Base-by-base conservation (phyloP, 1,140 invertebrate genomes). In the Carposina sasakii region DNA sequence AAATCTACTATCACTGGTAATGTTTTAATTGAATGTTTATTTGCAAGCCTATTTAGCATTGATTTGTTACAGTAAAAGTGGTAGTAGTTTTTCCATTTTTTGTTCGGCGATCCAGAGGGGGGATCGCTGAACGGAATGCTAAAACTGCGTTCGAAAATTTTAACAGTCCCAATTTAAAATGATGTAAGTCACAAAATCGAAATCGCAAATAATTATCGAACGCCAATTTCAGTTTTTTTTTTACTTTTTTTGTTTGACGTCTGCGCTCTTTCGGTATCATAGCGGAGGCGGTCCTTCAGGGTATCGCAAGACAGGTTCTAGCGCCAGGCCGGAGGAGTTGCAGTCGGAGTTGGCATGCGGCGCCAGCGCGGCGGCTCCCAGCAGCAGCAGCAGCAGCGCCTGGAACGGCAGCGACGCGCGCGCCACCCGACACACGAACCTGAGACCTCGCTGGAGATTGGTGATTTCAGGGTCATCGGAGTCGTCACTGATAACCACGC, bases 351-450 rank as follows among this genome's bases (percentile, higher is more conserved):
- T 93, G 56, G 90, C 89, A 67, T 91, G 90, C 39, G 96, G 96
- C 28, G 97, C 91, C 56, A 98, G 86, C 22, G 94, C 92, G 30
- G 95, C 94, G 48, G 94, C 92, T 43, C 95, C 96, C 61, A 98
- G 88, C 60, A 98, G 87, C 47, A 98, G 86, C 60, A 97, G 86
- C 87, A 97, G 92, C 52, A 98, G 82, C 24, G 94, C 93, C 83
- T 96, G 94, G 68, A 98, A 94, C 21, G 96, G 96, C 52, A 98
- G 85, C 10, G 96, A 96, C 24, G 95, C 93, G 68, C 94, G 88
- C 48, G 96, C 87, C 46, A 97, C 96, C 67, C 96, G 90, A 52
- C 92, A 90, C 66, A 97, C 87, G 88, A 96, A 96, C 34, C 91
- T 89, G 64, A 91, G 91, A 57, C 93, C 91, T 66, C 92, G 89